A percentile compares a stretch with the other conserved stretches of the same genome.
These are phyloP conservation scores for Leuciscus idus DNA, from an alignment of 2,113 vertebrate species.

Conservation along the genomic window DNA sequence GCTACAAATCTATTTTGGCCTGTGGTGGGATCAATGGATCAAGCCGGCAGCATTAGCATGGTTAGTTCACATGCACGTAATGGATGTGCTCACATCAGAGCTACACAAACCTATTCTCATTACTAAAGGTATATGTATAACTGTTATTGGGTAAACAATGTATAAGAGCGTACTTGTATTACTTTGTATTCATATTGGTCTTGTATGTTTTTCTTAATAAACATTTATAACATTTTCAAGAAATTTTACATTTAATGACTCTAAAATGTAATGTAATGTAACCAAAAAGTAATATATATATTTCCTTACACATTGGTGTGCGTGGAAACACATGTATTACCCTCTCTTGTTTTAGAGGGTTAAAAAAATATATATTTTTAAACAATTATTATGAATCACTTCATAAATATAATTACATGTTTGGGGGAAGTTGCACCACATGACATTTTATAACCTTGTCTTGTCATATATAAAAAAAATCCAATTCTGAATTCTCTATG, in stretches of 20 bases:
- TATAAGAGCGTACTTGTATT: neutral
- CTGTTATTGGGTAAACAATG: neutral
- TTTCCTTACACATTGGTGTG: neutral
- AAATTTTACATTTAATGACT: too few relatives aligned
- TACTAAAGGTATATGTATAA: neutral
- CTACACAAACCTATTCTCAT: constrained; percentile 5
- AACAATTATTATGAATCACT: neutral
- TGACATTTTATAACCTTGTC: too few relatives aligned
- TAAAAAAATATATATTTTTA: neutral
- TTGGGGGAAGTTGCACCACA: too few relatives aligned
- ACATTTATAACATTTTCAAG: neutral
- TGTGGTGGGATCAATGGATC: constrained; percentile 45
- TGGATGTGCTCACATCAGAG: neutral
- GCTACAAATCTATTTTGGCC: constrained; percentile 44
- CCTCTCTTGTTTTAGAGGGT: too few relatives aligned
- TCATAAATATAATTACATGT: neutral
- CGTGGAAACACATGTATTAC: neutral
- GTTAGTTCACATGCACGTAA: constrained; percentile 3
- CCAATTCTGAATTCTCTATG: neutral
- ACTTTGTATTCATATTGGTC: neutral
- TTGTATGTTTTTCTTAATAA: neutral
- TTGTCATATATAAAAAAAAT: too few relatives aligned
- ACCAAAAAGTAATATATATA: neutral
- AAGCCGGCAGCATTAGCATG: constrained; percentile 7
- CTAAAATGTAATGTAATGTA: neutral